These are phyloP conservation scores for Artibeus jamaicensis DNA, from an alignment of 2,797 vertebrate genomes.

Conservation along the genomic window DNA sequence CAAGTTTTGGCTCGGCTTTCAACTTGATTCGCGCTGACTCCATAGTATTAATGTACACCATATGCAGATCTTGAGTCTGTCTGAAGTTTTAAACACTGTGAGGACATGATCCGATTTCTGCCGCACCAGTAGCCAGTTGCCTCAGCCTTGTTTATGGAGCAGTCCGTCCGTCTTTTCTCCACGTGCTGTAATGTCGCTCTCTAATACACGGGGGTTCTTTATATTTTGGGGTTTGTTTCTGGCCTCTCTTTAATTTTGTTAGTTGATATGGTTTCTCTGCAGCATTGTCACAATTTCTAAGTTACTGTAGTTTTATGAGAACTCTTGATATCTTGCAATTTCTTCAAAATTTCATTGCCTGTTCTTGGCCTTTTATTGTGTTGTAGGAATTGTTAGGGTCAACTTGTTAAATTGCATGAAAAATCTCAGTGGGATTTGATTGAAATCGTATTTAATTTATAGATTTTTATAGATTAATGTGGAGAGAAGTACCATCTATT, in stretches of 20 bases:
- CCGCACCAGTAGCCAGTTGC: neutral
- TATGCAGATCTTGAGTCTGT: neutral
- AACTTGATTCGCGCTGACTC: neutral
- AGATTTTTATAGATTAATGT: neutral
- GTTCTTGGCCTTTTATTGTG: neutral
- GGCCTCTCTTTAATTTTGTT: neutral
- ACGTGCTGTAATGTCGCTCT: neutral
- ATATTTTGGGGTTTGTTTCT: neutral
- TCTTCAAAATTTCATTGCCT: neutral
- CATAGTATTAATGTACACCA: neutral
- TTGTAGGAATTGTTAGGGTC: neutral
- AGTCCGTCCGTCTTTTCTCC: neutral
- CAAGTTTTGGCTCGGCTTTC: neutral
- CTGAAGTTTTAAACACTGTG: neutral
- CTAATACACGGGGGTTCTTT: neutral
- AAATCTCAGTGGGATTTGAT: neutral
- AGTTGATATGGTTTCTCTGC: neutral
- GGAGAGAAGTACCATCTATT: neutral
- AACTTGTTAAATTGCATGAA: neutral
- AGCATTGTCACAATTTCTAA: neutral
- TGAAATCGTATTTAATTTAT: neutral
- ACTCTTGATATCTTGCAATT: neutral
- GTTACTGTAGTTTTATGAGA: neutral
- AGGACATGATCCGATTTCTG: neutral
- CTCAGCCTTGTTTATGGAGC: neutral